These are phyloP conservation scores for Narcine bancroftii DNA, from an alignment of 2,113 vertebrate genomes.

Conservation along the genomic window DNA sequence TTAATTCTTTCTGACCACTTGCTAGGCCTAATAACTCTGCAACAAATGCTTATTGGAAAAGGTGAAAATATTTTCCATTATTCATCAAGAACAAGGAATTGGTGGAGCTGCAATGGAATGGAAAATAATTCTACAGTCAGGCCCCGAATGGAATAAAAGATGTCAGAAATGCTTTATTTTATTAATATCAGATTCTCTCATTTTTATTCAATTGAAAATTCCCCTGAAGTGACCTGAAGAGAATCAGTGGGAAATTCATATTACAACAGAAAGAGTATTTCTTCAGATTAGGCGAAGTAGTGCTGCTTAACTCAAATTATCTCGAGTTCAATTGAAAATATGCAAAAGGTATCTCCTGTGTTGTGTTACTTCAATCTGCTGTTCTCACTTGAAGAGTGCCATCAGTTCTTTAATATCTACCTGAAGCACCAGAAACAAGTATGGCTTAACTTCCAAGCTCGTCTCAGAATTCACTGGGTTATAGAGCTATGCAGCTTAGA, in stretches of 20 bases:
- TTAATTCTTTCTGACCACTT: not conserved
- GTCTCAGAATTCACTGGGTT: too few relatives aligned
- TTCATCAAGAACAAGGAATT: not conserved
- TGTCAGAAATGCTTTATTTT: constrained; percentile 18
- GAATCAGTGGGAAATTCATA: not conserved
- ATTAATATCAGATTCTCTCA: constrained; percentile 27
- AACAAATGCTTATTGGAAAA: not conserved
- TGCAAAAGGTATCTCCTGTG: not conserved
- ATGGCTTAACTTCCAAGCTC: too few relatives aligned
- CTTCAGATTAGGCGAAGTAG: constrained; percentile 35
- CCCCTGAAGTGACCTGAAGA: not conserved
- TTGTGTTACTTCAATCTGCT: not conserved
- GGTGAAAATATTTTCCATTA: not conserved
- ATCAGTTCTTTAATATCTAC: too few relatives aligned
- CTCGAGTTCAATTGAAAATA: not conserved
- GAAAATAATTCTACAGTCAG: not conserved
- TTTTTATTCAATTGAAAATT: constrained; percentile 20
- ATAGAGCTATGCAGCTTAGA: too few relatives aligned
- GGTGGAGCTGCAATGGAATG: not conserved
- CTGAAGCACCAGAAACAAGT: too few relatives aligned
- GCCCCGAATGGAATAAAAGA: not conserved
- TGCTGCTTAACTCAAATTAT: not conserved
- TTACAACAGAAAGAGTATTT: not conserved
- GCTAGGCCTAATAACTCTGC: not conserved
- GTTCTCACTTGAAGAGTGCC: not conserved